phyloP scores from a whole-genome alignment of 2,797 vertebrate species.

The Myioborus miniatus region DNA sequence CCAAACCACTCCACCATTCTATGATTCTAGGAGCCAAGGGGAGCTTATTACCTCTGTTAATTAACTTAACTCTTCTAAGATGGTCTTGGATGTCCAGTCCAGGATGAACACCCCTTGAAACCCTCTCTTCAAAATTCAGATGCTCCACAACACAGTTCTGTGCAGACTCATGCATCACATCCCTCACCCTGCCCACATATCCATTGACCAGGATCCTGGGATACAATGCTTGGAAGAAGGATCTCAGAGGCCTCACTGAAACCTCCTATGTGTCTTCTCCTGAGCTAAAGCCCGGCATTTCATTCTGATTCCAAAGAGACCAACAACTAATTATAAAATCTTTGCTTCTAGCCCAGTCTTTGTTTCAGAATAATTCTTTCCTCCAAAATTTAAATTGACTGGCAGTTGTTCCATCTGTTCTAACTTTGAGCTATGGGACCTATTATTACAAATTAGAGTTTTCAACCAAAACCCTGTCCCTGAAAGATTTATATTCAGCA shows the following conservation, averaged over 20 bases:
- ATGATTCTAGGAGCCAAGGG: neutral
- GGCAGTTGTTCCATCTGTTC: neutral
- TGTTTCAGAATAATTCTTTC: neutral
- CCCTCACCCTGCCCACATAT: neutral
- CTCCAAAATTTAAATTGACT: neutral
- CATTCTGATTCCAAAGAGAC: neutral
- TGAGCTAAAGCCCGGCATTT: neutral
- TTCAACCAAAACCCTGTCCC: neutral
- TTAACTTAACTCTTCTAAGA: neutral
- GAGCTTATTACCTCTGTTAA: neutral
- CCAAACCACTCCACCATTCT: neutral
- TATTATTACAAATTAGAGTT: neutral
- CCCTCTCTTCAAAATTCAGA: neutral
- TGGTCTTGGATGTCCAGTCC: neutral
- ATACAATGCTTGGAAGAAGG: accelerated
- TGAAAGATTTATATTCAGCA: neutral
- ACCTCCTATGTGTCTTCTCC: neutral
- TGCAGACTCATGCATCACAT: neutral
- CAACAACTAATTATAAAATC: neutral
- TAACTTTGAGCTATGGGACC: neutral
- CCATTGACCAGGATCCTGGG: neutral
- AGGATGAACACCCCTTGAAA: neutral
- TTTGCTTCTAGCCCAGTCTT: neutral
- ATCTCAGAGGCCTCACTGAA: neutral
- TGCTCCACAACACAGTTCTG: neutral